Conservation (phyloP, 2,113 vertebrate species). For the Aplodontia rufa region DNA sequence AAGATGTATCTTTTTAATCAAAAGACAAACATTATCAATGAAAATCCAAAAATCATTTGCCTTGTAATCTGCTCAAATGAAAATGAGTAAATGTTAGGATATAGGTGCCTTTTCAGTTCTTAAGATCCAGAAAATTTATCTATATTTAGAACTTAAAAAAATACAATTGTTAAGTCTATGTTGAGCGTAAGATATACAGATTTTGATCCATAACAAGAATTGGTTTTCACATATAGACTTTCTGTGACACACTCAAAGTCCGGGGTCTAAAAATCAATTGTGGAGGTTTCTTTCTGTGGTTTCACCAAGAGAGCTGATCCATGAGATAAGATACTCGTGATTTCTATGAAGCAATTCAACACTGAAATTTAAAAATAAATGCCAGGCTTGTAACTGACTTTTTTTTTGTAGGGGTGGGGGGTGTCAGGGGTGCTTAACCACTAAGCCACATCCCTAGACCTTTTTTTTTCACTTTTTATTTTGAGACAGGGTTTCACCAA, state of each 20-base stretch:
- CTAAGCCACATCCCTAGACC: no score
- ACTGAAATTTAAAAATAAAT: constrained; percentile 37
- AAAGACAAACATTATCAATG: constrained; percentile 18
- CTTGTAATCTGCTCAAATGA: constrained; percentile 29
- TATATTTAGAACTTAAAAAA: neutral
- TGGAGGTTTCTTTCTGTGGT: neutral
- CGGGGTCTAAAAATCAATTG: neutral
- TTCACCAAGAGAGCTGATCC: neutral
- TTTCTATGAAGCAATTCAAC: neutral
- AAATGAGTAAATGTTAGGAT: constrained; percentile 46
- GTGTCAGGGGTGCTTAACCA: no score
- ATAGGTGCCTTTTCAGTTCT: neutral
- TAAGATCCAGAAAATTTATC: constrained; percentile 37
- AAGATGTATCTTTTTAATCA: constrained; percentile 25
- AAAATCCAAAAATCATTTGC: constrained; percentile 49
- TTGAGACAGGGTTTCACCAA: no score
- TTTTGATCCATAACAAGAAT: neutral
- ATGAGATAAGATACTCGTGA: neutral
- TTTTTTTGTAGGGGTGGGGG: no score
- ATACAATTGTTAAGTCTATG: neutral
- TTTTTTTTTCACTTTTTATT: no score
- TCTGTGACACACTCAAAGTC: neutral
- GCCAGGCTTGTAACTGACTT: neutral
- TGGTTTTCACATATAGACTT: neutral
- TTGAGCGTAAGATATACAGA: neutral